phyloP scores from a whole-genome alignment of 2,888 invertebrate genomes.

The Mechanitis messenoides region DNA sequence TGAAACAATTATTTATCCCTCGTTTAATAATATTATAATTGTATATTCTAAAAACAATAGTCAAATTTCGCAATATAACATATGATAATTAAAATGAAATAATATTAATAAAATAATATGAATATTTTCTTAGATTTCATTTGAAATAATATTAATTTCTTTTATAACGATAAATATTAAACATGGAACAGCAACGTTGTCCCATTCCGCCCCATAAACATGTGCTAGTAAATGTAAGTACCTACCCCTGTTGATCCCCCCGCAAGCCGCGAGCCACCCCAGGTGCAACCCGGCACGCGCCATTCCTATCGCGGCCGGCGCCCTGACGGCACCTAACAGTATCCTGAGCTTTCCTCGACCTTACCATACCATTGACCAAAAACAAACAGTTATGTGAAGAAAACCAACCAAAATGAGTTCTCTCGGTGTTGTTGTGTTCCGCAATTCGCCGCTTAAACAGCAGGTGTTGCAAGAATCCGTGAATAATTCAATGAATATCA shows the following conservation, averaged over 20 bases:
- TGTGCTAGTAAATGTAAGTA: slow-evolving; percentile 75
- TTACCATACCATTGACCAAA: slow-evolving; percentile 44
- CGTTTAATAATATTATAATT: too few species aligned
- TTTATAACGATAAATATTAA: slow-evolving; percentile 8
- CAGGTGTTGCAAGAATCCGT: slow-evolving; percentile 81
- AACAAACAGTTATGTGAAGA: slow-evolving; percentile 59
- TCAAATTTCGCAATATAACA: too few species aligned
- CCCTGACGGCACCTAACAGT: slow-evolving; percentile 62
- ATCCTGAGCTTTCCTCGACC: slow-evolving; percentile 41
- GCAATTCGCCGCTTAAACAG: slow-evolving; percentile 76
- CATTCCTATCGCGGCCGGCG: slow-evolving; percentile 71
- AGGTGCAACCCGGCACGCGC: slow-evolving; percentile 75
- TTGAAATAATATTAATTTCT: background rate
- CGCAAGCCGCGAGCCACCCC: slow-evolving; percentile 59
- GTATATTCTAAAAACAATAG: too few species aligned
- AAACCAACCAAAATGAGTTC: slow-evolving; percentile 71
- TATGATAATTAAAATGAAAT: background rate
- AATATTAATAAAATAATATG: too few species aligned
- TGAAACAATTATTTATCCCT: too few species aligned
- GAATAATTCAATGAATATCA: slow-evolving; percentile 77
- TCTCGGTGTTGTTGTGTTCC: slow-evolving; percentile 77
- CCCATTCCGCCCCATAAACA: slow-evolving; percentile 69
- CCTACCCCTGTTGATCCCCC: slow-evolving; percentile 75
- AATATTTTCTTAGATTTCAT: background rate
- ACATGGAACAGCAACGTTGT: slow-evolving; percentile 45